Base-by-base conservation (phyloP, 2,888 invertebrate species). In the Eurytoma californica region DNA sequence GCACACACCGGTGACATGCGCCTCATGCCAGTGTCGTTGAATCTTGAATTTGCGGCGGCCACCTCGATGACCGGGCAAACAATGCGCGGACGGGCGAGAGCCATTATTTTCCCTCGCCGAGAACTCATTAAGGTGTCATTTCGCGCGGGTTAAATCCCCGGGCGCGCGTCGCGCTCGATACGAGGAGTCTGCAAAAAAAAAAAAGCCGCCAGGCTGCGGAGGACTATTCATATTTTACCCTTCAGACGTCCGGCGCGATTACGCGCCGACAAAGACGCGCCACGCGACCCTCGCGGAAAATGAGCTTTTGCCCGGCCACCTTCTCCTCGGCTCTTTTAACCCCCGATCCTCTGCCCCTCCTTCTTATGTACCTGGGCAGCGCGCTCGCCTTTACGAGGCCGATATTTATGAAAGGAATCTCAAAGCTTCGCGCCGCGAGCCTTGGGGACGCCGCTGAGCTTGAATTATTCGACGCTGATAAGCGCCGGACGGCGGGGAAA, bases 101-200 rank as follows among this genome's bases (percentile, higher is more conserved):
- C 66, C 5, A 16, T 39, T 39, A 39, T 49, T 55, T 53, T 68
- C 20, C 39, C n/a, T 39, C 47, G 39, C 65, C 51, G n/a, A 47
- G 80, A 77, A 80, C 77, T 80, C 80, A 77, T 80, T 77, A 80
- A 16, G 69, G 58, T 69, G 72, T 77, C 76, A 55, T 69, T 76
- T 77, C 76, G 65, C 75, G 72, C 58, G 74, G 49, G 9, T 47
- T 4, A 60, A 49, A 53, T 55, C 55, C 55, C n/a, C 51, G 2
- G 28, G 2, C 63, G n/a, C 20, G 14, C 28, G 53, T 20, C 18
- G 18, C 39, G 39, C 39, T 39, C 39, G 39, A 39, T 39, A 39
- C 39, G 7, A 7, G 9, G 39, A 39, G 30, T 7, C 7, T 7
- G 30, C 7, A 39, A 39, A 39, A 39, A 39, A 39, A 39, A 39